A percentile compares a stretch with the other conserved stretches of the same genome.
Evolutionary conservation across 1,140 invertebrate species (phyloP).

Genomic region (Sarcophaga peregrina): DNA sequence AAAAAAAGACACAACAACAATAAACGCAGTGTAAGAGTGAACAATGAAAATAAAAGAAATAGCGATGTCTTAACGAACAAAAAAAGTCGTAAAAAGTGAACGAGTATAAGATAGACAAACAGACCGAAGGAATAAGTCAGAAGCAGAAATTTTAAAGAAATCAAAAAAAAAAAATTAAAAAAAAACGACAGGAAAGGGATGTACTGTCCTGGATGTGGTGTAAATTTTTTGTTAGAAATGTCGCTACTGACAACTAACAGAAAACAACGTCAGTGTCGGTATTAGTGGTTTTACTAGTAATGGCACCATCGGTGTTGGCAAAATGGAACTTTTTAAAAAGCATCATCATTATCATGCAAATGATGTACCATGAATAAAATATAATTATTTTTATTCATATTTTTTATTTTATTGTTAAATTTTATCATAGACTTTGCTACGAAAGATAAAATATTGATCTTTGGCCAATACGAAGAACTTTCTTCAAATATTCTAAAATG

Average conservation of each 20-base stretch:
- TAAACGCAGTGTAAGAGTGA: not conserved
- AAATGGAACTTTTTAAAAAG: constrained; percentile 32
- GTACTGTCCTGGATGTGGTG: not conserved
- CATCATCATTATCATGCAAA: constrained; percentile 44
- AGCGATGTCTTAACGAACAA: not conserved
- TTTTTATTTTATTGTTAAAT: constrained; percentile 3
- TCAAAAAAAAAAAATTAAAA: too few relatives aligned
- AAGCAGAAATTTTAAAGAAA: too few relatives aligned
- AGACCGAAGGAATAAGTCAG: too few relatives aligned
- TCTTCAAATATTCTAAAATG: too few relatives aligned
- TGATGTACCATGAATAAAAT: constrained; percentile 45
- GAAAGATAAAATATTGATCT: constrained; percentile 3
- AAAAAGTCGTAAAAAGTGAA: not conserved
- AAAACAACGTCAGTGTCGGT: not conserved
- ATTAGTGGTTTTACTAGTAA: not conserved
- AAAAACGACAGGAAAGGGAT: constrained; percentile 30
- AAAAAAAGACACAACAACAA: not conserved
- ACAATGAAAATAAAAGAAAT: not conserved
- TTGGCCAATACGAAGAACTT: constrained; percentile 29
- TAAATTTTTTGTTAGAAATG: not conserved
- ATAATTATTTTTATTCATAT: not conserved
- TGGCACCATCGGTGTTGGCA: not conserved
- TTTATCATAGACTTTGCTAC: constrained; percentile 18
- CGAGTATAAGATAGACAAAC: too few relatives aligned
- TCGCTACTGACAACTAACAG: not conserved